These are phyloP conservation scores for Eurystomus gularis DNA, from an alignment of 2,113 vertebrate species.

Conservation along the genomic window DNA sequence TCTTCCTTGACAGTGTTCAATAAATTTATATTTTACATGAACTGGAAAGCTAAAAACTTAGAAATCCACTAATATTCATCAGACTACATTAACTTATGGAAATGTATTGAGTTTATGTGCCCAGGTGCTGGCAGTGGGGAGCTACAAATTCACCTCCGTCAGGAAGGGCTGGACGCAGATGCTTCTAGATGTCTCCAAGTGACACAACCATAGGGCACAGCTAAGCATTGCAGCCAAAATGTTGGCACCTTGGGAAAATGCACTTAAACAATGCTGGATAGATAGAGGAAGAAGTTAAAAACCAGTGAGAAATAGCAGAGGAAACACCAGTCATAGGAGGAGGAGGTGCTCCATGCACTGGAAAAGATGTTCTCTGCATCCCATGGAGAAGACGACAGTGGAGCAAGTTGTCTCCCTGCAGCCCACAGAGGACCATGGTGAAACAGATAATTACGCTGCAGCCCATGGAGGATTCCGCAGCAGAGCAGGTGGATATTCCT, in stretches of 20 bases:
- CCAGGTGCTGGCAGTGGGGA: neutral
- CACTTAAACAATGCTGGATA: neutral
- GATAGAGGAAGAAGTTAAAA: neutral
- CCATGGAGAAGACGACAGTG: too few species aligned
- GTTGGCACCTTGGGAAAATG: neutral
- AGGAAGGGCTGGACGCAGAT: neutral
- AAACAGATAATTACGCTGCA: too few species aligned
- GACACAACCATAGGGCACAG: neutral
- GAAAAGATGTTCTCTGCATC: neutral
- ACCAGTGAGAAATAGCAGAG: neutral
- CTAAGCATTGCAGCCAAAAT: neutral
- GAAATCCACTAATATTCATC: neutral
- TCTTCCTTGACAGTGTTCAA: neutral
- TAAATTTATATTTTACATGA: neutral
- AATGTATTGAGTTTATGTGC: neutral
- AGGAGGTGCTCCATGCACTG: neutral
- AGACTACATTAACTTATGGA: neutral
- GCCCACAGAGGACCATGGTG: too few species aligned
- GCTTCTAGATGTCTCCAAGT: accelerated
- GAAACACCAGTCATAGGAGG: neutral
- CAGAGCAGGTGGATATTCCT: neutral
- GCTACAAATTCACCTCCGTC: neutral
- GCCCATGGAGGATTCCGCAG: neutral
- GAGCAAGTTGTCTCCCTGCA: too few species aligned
- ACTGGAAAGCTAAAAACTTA: neutral